Percentiles rank a stretch among this genome's conserved stretches.
Evolutionary conservation across 1,140 invertebrate genomes (phyloP).

Genomic region (Triops cancriformis): DNA sequence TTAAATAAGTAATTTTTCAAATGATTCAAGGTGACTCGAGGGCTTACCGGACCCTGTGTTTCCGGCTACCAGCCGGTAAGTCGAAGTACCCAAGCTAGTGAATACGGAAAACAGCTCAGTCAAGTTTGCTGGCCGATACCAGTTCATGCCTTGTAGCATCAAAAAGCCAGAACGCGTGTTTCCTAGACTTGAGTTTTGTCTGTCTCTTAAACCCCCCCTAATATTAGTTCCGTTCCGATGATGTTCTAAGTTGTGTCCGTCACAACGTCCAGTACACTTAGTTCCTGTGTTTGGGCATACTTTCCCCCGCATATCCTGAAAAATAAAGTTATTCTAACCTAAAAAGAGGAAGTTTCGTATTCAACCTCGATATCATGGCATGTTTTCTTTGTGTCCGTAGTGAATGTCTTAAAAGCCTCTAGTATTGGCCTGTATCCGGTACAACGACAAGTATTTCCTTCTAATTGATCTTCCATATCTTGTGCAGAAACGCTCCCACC

Average conservation of each 20-base stretch:
- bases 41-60: constrained; percentile 56
- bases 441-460: constrained; percentile 78
- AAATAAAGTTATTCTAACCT: not conserved
- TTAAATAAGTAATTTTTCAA: not conserved
- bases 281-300: not conserved
- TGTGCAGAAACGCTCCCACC: not conserved
- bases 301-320: not conserved
- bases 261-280: not conserved
- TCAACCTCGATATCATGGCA: constrained; percentile 31
- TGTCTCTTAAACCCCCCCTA: not conserved
- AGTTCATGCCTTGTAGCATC: constrained; percentile 23
- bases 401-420: constrained; percentile 75
- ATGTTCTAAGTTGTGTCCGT: not conserved
- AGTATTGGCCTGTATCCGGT: constrained; percentile 84
- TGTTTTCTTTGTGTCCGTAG: constrained; percentile 51
- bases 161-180: not conserved
- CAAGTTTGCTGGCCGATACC: constrained; percentile 23
- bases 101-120: constrained; percentile 40
- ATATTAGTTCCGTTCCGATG: constrained; percentile 35
- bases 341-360: not conserved
- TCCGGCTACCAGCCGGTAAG: constrained; percentile 54
- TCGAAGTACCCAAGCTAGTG: constrained; percentile 37
- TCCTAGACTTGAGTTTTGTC: constrained; percentile 27
- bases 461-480: not conserved
- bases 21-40: not conserved